Base-by-base conservation (phyloP, 2,888 invertebrate genomes). In the Papilio demoleus region DNA sequence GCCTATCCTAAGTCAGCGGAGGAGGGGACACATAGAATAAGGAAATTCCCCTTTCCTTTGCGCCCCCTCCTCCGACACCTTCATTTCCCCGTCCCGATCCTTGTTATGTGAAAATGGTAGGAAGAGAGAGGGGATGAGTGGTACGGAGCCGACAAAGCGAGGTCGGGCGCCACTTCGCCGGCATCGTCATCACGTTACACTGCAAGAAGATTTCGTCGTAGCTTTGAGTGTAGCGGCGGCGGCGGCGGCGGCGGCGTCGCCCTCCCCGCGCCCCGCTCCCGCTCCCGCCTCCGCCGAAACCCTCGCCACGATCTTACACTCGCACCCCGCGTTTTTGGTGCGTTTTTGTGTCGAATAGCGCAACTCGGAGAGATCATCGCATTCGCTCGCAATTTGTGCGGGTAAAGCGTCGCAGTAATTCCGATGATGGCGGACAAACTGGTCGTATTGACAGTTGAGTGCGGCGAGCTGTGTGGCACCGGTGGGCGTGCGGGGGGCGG, bases 271-370 rank as follows among this genome's bases (percentile, higher is more conserved):
- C 12, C 62, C 67, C 47, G 73, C 65, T 12, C 67, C 74, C 6
- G 80, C 74, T 61, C 75, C 77, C 34, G 81, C 75, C 27, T 24
- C 38, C 5, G 3, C 4, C 31, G 12, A 14, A 14, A 4, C 1
- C 19, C 63, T 17, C 3, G 62, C 11, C 4, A n/a, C 36, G 11
- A 59, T 36, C 5, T 19, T 36, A 59, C 58, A 59, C 12, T 59
- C 34, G 58, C 58, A 59, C 4, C 58, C 58, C 36, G 22, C 34
- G 12, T 19, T 59, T 22, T 19, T 59, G 58, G 36, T 59, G 19
- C 14, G 12, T 0, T 4, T 24, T 50, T 24, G 24, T 45, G 6
- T 45, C 11, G 47, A 22, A 12, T 47, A 12, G 11, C 9, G 47
- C 1, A 4, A 11, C 22, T 47, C 40, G 4, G 0, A 14, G 17